phyloP scores from a whole-genome alignment of 2,113 vertebrate genomes.

The Apistogramma diplotaenia region DNA sequence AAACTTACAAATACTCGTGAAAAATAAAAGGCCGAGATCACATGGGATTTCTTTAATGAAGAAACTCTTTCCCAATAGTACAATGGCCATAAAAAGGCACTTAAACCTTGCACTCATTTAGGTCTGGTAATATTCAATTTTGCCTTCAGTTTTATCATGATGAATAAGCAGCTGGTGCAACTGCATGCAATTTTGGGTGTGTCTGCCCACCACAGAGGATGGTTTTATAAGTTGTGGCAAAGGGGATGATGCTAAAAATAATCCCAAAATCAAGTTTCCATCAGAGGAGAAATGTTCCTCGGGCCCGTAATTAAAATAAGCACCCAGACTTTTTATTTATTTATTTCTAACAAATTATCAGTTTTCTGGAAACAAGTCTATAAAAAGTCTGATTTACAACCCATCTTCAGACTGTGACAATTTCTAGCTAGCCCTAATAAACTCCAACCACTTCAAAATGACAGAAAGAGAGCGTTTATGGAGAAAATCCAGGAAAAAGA shows the following conservation, averaged over 20 bases:
- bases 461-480: slow-evolving; percentile 10
- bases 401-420: neutral
- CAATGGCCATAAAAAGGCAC: neutral
- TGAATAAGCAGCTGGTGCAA: neutral
- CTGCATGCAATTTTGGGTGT: neutral
- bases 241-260: neutral
- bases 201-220: neutral
- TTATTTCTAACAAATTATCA: neutral
- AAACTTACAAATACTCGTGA: neutral
- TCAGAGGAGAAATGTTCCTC: neutral
- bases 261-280: neutral
- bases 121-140: neutral
- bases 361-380: neutral
- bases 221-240: slow-evolving; percentile 1
- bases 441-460: slow-evolving; percentile 30
- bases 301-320: neutral
- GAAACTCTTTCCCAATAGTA: neutral
- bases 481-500: slow-evolving; percentile 12
- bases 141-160: neutral
- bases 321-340: neutral
- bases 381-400: neutral
- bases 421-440: slow-evolving; percentile 18
- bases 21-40: neutral
- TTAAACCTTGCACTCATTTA: neutral
- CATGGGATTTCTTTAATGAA: neutral